Conservation (phyloP, 2,888 invertebrate species). For the Anthrax anthrax region DNA sequence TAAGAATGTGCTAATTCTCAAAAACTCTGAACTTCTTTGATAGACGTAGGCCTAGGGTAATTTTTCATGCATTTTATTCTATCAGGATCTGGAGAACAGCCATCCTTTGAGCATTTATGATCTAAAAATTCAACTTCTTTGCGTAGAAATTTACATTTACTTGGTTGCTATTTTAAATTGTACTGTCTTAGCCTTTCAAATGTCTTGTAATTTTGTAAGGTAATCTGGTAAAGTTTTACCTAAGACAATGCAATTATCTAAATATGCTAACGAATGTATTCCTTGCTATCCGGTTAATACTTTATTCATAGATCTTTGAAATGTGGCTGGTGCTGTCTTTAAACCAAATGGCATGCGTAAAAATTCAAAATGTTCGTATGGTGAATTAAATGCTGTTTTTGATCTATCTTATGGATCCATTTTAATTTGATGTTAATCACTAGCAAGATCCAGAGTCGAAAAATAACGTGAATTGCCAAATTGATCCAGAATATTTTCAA, state of each 20-base stretch:
- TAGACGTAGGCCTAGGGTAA: no score
- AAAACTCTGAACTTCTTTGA: constrained; percentile 2
- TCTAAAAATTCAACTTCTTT: no score
- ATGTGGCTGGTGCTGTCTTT: no score
- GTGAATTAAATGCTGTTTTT: constrained; percentile 12
- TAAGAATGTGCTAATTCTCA: constrained; percentile 7
- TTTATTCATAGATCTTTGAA: constrained; percentile 27
- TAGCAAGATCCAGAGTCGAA: no score
- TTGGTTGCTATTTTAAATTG: constrained; percentile 16
- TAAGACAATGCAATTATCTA: constrained; percentile 2
- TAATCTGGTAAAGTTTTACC: no score
- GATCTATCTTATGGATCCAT: constrained; percentile 3
- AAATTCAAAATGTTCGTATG: constrained; percentile 5
- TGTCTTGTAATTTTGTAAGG: constrained; percentile 4
- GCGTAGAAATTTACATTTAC: no score
- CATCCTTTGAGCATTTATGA: no score
- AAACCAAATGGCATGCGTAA: no score
- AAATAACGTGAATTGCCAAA: constrained; percentile 8
- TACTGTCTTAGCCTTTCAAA: constrained; percentile 14
- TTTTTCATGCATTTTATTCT: no score
- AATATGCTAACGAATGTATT: constrained; percentile 4
- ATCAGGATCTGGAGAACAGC: no score
- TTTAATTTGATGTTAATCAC: no score
- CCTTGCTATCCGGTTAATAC: constrained; percentile 23
- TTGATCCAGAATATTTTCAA: constrained; percentile 11